phyloP scores from a whole-genome alignment of 2,888 invertebrate species.

The Ceriagrion tenellum region DNA sequence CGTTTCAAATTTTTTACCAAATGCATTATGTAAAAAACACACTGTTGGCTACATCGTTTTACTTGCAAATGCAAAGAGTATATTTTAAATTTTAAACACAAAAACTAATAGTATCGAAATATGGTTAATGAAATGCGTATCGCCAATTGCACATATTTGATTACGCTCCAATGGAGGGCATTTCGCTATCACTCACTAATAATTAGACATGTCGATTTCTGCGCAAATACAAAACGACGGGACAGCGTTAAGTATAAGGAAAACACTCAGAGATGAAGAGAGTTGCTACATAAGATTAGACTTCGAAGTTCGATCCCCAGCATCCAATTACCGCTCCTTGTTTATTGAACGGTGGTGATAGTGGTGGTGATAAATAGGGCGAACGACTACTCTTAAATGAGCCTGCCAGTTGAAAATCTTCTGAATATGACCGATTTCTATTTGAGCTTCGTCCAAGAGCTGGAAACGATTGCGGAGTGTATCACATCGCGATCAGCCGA shows the following conservation, averaged over 20 bases:
- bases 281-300: not conserved
- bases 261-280: too few species aligned
- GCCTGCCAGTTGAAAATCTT: not conserved
- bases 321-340: not conserved
- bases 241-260: too few species aligned
- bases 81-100: too few species aligned
- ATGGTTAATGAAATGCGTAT: too few species aligned
- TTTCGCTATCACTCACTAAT: not conserved
- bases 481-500: not conserved
- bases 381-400: not conserved
- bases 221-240: not conserved
- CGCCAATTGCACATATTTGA: not conserved
- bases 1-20: too few species aligned
- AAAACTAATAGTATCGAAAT: too few species aligned
- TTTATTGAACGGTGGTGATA: not conserved
- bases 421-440: not conserved
- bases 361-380: not conserved
- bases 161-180: not conserved
- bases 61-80: too few species aligned
- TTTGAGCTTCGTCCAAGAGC: not conserved
- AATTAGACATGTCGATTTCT: not conserved
- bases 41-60: too few species aligned
- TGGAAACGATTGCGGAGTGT: not conserved
- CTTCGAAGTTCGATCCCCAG: not conserved
- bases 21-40: too few species aligned